Conservation (phyloP, 1,140 invertebrate species). For the Aphidius gifuensis region DNA sequence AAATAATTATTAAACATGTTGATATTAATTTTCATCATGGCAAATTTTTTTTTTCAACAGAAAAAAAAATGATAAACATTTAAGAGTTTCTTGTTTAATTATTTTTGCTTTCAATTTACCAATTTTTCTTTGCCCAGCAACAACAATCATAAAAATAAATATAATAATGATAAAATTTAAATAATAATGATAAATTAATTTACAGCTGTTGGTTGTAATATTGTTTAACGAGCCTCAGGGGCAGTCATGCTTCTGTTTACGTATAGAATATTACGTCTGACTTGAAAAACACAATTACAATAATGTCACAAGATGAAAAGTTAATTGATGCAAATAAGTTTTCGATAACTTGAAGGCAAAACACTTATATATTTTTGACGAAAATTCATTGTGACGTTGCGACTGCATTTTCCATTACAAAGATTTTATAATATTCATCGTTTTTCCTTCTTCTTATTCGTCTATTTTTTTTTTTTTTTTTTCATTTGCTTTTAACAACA, state of each 20-base stretch:
- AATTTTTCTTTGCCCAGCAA: not conserved
- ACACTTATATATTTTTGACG: conserved; percentile 8
- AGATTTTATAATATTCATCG: conserved; percentile 5
- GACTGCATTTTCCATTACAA: conserved; percentile 22
- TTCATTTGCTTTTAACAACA: no score
- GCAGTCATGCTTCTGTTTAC: conserved; percentile 19
- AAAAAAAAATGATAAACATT: no score
- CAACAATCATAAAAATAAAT: conserved; percentile 7
- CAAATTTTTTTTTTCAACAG: no score
- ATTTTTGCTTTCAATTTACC: not conserved
- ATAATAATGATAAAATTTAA: conserved; percentile 1
- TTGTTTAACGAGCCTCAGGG: no score
- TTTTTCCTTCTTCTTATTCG: not conserved
- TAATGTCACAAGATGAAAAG: conserved; percentile 28
- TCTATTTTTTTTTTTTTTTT: not conserved
- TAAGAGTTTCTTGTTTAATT: no score
- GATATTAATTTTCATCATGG: no score
- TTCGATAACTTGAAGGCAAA: conserved; percentile 32
- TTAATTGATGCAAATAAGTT: conserved; percentile 35
- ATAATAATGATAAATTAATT: not conserved
- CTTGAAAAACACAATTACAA: conserved; percentile 30
- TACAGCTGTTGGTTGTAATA: not conserved
- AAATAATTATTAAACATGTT: no score
- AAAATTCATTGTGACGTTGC: conserved; percentile 13
- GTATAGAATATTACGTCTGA: not conserved